A percentile compares a stretch with the other conserved stretches of the same genome.
These are phyloP conservation scores for Achroia grisella DNA, from an alignment of 1,140 invertebrate genomes.

Conservation along the genomic window DNA sequence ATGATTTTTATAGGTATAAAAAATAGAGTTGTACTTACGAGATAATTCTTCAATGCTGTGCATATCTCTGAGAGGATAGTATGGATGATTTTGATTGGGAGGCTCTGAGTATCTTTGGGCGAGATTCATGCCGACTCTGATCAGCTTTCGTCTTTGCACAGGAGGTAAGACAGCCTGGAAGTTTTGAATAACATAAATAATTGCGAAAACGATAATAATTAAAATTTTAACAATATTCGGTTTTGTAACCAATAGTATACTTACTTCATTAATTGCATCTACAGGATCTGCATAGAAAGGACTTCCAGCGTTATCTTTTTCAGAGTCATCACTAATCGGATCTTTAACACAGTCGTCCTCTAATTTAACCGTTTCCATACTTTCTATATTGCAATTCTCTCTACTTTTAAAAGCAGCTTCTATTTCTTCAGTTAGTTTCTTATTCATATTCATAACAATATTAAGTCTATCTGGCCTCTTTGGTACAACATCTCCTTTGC, in stretches of 20 bases:
- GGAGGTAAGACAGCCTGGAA: constrained; percentile 58
- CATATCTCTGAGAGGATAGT: constrained; percentile 70
- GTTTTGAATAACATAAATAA: neutral
- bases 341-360: constrained; percentile 47
- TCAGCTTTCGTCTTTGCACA: constrained; percentile 60
- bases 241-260: constrained; percentile 2
- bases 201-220: neutral
- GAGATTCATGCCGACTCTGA: constrained; percentile 48
- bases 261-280: constrained; percentile 81
- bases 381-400: constrained; percentile 57
- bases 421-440: constrained; percentile 64
- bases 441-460: constrained; percentile 66
- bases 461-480: constrained; percentile 70
- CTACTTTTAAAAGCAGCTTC: constrained; percentile 54
- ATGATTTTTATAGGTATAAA: neutral
- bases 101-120: constrained; percentile 76
- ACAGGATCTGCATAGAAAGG: constrained; percentile 95
- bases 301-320: constrained; percentile 81
- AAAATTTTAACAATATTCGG: neutral
- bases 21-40: constrained; percentile 42
- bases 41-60: constrained; percentile 72
- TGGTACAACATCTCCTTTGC: constrained; percentile 64
- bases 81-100: constrained; percentile 69
- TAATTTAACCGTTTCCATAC: constrained; percentile 65
- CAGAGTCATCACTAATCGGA: constrained; percentile 45